Evolutionary conservation across 2,113 vertebrate genomes (phyloP).

Genomic region (Thomomys bottae): DNA sequence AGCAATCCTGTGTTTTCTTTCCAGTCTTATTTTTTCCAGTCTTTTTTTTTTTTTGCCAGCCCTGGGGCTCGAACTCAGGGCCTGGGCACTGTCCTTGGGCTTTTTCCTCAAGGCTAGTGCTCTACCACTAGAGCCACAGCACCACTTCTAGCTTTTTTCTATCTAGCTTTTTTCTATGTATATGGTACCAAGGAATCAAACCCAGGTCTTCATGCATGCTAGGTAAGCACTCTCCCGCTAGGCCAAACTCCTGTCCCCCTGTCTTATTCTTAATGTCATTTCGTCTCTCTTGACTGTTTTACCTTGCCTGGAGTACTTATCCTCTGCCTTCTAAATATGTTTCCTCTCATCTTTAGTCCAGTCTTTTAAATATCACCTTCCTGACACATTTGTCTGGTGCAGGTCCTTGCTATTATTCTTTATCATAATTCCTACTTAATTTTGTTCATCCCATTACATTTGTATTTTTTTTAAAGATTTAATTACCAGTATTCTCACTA

Average conservation of each 20-base stretch:
- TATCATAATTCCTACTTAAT: neutral
- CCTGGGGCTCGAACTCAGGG: no score
- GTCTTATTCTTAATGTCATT: neutral
- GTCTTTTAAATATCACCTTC: neutral
- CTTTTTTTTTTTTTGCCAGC: no score
- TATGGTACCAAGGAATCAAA: no score
- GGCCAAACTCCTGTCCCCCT: no score
- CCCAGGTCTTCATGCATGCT: no score
- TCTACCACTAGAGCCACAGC: no score
- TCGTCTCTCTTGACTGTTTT: neutral
- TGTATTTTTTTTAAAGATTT: neutral
- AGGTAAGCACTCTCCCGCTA: no score
- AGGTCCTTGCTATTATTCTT: neutral
- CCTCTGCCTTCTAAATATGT: neutral
- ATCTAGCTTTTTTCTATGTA: no score
- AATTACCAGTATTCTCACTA: neutral
- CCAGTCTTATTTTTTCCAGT: no score
- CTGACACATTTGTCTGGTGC: neutral
- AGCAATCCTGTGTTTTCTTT: neutral
- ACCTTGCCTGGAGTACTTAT: neutral
- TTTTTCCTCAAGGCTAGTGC: no score
- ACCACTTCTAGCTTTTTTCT: no score
- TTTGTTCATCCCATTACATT: slow-evolving; percentile 23
- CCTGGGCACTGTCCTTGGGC: no score
- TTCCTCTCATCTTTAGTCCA: neutral